phyloP scores from a whole-genome alignment of 1,140 invertebrate species.

The Neotoxoptera formosana region DNA sequence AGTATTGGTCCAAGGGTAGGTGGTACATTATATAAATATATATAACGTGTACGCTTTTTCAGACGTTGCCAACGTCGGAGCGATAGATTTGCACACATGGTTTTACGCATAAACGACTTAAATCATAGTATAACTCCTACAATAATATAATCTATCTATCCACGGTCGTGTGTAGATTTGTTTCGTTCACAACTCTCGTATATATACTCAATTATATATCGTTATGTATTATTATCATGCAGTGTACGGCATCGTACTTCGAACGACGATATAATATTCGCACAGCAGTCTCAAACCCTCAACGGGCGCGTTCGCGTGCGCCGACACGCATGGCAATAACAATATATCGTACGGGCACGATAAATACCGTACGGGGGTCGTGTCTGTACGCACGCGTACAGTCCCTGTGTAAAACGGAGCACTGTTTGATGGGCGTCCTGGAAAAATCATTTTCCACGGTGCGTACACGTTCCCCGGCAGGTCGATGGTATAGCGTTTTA shows the following conservation, averaged over 20 bases:
- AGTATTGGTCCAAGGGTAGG: neutral
- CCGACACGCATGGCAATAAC: neutral
- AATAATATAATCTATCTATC: neutral
- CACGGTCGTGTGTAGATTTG: neutral
- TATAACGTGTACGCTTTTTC: neutral
- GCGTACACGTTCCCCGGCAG: conserved; percentile 42
- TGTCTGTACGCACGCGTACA: conserved; percentile 47
- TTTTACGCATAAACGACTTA: neutral
- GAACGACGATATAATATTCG: neutral
- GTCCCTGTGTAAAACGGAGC: conserved; percentile 5
- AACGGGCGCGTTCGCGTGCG: neutral
- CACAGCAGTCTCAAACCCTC: neutral
- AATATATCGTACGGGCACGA: conserved; percentile 34
- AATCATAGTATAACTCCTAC: neutral
- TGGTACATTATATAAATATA: neutral
- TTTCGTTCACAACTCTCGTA: neutral
- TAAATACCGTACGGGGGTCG: conserved; percentile 51
- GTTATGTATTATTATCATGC: neutral
- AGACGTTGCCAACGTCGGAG: conserved; percentile 6
- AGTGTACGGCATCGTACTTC: neutral
- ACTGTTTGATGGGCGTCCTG: conserved; percentile 53
- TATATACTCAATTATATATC: neutral
- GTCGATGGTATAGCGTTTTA: conserved; percentile 27
- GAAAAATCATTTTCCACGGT: conserved; percentile 57
- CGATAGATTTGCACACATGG: neutral